phyloP scores from a whole-genome alignment of 2,113 vertebrate genomes.

The Vulpes lagopus region DNA sequence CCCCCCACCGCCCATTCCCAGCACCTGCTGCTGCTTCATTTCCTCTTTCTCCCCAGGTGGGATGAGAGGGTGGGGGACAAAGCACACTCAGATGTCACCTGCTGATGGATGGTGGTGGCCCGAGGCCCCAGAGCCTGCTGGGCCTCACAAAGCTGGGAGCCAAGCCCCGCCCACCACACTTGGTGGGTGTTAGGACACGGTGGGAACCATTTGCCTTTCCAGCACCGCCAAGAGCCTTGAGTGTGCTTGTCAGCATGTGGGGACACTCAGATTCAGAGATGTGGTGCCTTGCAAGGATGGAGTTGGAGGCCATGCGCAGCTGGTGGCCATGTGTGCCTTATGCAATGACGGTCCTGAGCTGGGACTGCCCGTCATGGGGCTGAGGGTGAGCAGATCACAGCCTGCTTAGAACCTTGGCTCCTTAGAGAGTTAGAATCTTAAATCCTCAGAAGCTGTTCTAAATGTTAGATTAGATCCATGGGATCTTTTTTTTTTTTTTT shows the following conservation, averaged over 20 bases:
- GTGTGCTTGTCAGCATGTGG: neutral
- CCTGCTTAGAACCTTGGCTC: neutral
- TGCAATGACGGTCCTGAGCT: neutral
- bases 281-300: neutral
- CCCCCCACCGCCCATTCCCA: neutral
- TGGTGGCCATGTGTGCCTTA: neutral
- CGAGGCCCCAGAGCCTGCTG: neutral
- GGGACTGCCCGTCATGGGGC: too few relatives aligned
- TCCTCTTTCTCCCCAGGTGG: conserved; percentile 51
- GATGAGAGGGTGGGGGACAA: neutral
- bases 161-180: accelerated
- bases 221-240: neutral
- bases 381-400: neutral
- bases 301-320: accelerated
- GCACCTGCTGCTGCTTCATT: neutral
- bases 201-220: neutral
- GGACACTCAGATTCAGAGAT: neutral
- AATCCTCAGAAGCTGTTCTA: neutral
- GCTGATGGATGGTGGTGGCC: conserved; percentile 57
- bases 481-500: neutral
- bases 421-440: neutral
- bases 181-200: neutral
- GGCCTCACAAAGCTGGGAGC: conserved; percentile 44
- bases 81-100: neutral
- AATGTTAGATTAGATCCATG: neutral